Base-by-base conservation (phyloP, 2,113 vertebrate genomes). In the Oncorhynchus gorbuscha region DNA sequence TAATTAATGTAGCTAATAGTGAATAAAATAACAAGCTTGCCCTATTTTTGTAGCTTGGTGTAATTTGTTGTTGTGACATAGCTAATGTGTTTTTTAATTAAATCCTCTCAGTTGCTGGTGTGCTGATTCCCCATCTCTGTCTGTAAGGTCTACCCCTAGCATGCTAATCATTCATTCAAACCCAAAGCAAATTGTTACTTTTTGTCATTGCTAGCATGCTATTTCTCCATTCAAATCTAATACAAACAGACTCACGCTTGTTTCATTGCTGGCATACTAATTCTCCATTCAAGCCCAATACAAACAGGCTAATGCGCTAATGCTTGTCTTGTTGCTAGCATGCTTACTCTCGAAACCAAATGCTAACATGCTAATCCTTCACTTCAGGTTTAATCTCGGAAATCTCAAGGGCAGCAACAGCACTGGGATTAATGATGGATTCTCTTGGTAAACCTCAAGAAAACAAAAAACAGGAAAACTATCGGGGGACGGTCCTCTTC, bases 71-170 rank as follows among this genome's bases (percentile, higher is more conserved):
- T 12, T 8, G n/a, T 32, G 45, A 55, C 28, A 64, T 20, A 74
- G 30, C 39, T 20, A 75, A 79, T 6, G 72, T 35, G 26, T 39
- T 82, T 80, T 68, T 9, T 65, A 24, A 22, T 48, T 2, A 12
- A 22, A 62, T 62, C 59, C n/a, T 62, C 9, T 45, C 59, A 86
- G 83, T 79, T 87, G 84, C 82, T 32, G 26, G 76, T 8, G 66
- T 87, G 79, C 72, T 74, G 62, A 73, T 76, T 75, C 74, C 75
- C 51, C 49, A 30, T 77, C 30, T 24, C 61, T 45, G 16, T 7
- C 16, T 35, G 32, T 35, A 35, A 35, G 35, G 35, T 35, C 35
- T 35, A 35, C 16, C 3, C 6, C 35, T 35, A 22, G 32, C 35
- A 69, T 69, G 68, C 30, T 9, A 35, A 69, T 39, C n/a, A 69